Base-by-base conservation (phyloP, 2,113 vertebrate genomes). In the Lampris megalopsis region DNA sequence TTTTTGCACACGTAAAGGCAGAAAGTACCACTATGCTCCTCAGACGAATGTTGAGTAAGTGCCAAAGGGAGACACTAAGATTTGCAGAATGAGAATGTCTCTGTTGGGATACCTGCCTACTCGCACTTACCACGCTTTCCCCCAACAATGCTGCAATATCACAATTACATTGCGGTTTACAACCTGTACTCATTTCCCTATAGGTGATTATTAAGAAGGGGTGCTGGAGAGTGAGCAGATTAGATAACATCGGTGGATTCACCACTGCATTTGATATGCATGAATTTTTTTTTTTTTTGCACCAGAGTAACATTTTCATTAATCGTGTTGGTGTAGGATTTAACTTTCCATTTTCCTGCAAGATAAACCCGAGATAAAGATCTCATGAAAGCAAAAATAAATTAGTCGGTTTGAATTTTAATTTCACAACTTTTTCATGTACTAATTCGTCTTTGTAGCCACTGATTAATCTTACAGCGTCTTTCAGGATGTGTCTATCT, bases 221-320 rank as follows among this genome's bases (percentile, higher is more conserved):
- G 49, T 49, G 72, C 42, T 45, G 24, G 6, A 48, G 42, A 52
- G 24, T 24, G 24, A 24, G 24, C 57, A 5, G 54, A 1, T 2
- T 56, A 53, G 61, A 52, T 80, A 43, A 58, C 3, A 5, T 40
- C 24, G 24, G n/a, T 71, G 9, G 0, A 24, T 52, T 61, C 49
- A 5, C 62, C 66, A 48, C 75, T 75, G 43, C 48, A 61, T 64
- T 24, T 53, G 47, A 77, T 78, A 50, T 69, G 54, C 68, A 67
- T 75, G 56, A 68, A 43, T 83, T 71, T 60, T 24, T 24, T 24
- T 24, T 24, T 24, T 24, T 24, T 45, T 67, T 7, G 2, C 7
- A 3, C 47, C n/a, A 1, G 52, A 49, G 49, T 41, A 41, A 56
- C 56, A 13, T 68, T 82, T 72, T 82, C 24, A 64, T 60, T 75